Base-by-base conservation (phyloP, 2,113 vertebrate genomes). In the Gambusia affinis region DNA sequence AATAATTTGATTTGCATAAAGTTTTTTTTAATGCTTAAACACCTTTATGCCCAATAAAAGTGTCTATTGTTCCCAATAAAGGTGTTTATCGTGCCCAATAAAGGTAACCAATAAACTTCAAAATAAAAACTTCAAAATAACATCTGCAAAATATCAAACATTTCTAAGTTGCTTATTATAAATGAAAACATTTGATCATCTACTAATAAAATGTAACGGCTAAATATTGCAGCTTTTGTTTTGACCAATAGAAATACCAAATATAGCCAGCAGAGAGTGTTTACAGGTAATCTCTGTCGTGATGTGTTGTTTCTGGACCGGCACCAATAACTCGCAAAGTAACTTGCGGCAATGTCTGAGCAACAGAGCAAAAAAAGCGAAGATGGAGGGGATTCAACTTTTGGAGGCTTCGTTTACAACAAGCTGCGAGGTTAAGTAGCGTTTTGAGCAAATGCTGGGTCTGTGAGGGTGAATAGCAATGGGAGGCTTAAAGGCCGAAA, bases 381-480 rank as follows among this genome's bases (percentile, higher is more conserved):
- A 64, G 81, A 81, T 77, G 84, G 85, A 35, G 64, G 64, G 33
- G 81, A 85, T 85, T 87, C 88, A 88, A 91, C 85, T 92, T 92
- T 91, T 92, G 87, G 89, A 91, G 89, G 91, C 90, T 91, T 92
- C 85, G 91, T 91, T 92, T 92, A 88, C 88, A 91, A 92, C 91
- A 92, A 90, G 86, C 83, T 89, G 87, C 74, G 91, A 94, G 93
- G 93, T 95, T 93, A 94, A 94, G 91, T 93, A 93, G 89, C 91
- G 79, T 91, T 94, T 94, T 93, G 85, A 91, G 92, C 89, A 94
- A 94, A 94, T 81, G 83, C 83, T 80, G 87, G 75, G 85, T 90
- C 84, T 94, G 92, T 92, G 93, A 73, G 85, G 82, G 87, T 89
- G 95, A 94, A 95, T 94, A 93, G 90, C 90, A 93, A 94, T 93